Base-by-base conservation (phyloP, 1,140 invertebrate species). In the Bombus picipes region DNA sequence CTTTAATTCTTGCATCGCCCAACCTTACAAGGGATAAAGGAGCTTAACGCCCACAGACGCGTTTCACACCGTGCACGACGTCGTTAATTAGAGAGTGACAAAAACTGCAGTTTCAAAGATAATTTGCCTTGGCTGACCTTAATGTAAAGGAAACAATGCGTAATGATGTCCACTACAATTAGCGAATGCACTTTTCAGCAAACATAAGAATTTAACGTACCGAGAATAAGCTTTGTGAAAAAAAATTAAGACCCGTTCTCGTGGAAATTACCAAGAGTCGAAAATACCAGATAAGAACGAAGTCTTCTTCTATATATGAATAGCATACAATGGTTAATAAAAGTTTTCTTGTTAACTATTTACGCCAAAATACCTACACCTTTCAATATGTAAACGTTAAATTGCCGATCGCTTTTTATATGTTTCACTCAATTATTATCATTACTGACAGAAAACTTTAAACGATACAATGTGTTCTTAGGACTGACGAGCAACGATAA, bases 81-180 rank as follows among this genome's bases (percentile, higher is more conserved):
- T 86, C 81, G 85, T 89, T 90, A 90, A 90, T 90, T 90, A 85
- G 68, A 89, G 86, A 87, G 85, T 70, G 62, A 62, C 85, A 87
- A 89, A 90, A 90, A 90, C 71, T 88, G 70, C 53, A 81, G 79
- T 75, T 76, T 71, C 78, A 72, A 89, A 76, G 81, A 88, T 79
- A 81, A 81, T 41, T 76, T 65, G 57, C 41, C 59, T n/a, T 68
- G 79, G 68, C 59, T 68, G 74, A 72, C 87, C 78, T 75, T 81
- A 88, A 78, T 75, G 53, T 86, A 83, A 86, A 75, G 78, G 81
- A 89, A 80, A 68, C 81, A 83, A 88, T 74, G 73, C 59, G 79
- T 85, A 81, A 73, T 85, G 74, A 81, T 81, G 72, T 73, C 79
- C 79, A 70, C 59, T 68, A 85, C 79, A 81, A 81, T 85, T 81